Evolutionary conservation across 2,113 vertebrate genomes (phyloP), one percentile per base, ranked within the genome.

Genomic region (Cynoglossus semilaevis): DNA sequence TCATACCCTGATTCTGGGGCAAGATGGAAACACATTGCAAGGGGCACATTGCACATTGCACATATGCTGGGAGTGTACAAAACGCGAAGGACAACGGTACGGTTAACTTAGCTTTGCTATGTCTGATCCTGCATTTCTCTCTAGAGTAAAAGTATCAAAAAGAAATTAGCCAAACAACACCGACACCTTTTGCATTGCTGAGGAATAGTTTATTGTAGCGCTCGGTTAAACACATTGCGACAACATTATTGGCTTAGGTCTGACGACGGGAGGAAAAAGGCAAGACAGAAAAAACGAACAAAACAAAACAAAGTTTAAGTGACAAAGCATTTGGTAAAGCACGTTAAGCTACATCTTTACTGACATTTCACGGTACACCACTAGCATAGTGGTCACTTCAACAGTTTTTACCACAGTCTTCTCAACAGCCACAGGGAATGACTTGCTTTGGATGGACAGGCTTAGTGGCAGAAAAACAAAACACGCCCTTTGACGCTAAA

Each of bases 131-230:
- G n/a, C n/a, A n/a, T n/a, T n/a, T n/a, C n/a, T n/a, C n/a, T n/a
- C n/a, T n/a, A n/a, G n/a, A n/a, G n/a, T n/a, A n/a, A n/a, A n/a
- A n/a, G n/a, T n/a, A 35, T 51, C 8, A 52, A 7, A 1, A 13
- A 14, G 38, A 38, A 9, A 2, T 38, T 7, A 10, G 14, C 15
- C 14, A 29, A 8, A 51, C 36, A 49, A 7, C 35, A 11, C 44
- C 18, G 15, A 18, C 19, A 42, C 7, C 7, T 16, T 36, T 34
- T 9, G 8, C 57, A 51, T 72, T 51, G 51, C 71, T 74, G 60
- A 56, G 77, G 67, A 81, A 67, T 52, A 53, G 56, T 88, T 87
- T 88, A 88, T 88, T 88, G 67, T 73, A 63, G 65, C 62, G 19
- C 77, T 84, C 53, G 76, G 73, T 80, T 76, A 41, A 41, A 78